Conservation (phyloP, 2,797 vertebrate species). For the Accipiter superciliosus region DNA sequence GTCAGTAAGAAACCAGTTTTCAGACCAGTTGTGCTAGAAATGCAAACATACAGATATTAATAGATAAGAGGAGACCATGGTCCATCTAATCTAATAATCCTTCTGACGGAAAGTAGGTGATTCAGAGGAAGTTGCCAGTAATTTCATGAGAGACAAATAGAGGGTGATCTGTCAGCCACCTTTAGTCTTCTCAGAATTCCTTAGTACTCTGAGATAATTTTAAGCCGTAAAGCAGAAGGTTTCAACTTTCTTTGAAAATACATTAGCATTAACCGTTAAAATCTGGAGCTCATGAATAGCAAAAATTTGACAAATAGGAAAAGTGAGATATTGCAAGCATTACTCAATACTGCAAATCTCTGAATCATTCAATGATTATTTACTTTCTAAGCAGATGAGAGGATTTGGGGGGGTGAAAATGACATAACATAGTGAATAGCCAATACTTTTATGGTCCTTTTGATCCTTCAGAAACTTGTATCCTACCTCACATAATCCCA, state of each 20-base stretch:
- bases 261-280: neutral
- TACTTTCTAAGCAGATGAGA: neutral
- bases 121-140: neutral
- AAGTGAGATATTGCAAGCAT: neutral
- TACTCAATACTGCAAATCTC: neutral
- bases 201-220: neutral
- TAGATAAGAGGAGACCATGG: neutral
- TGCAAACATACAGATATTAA: neutral
- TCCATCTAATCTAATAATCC: neutral
- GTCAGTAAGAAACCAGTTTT: neutral
- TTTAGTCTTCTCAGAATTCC: constrained; percentile 4
- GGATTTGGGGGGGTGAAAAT: neutral
- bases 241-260: constrained; percentile 42
- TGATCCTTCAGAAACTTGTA: neutral
- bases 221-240: neutral
- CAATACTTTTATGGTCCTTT: neutral
- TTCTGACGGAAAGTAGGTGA: neutral
- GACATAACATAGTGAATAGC: neutral
- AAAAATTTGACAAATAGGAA: neutral
- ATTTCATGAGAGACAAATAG: neutral
- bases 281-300: neutral
- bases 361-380: neutral
- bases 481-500: neutral
- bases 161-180: neutral
- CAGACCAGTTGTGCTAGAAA: neutral